Percentiles rank a stretch among this genome's conserved stretches.
Evolutionary conservation across 2,113 vertebrate species (phyloP).

Genomic region (Phalacrocorax pelagicus): DNA sequence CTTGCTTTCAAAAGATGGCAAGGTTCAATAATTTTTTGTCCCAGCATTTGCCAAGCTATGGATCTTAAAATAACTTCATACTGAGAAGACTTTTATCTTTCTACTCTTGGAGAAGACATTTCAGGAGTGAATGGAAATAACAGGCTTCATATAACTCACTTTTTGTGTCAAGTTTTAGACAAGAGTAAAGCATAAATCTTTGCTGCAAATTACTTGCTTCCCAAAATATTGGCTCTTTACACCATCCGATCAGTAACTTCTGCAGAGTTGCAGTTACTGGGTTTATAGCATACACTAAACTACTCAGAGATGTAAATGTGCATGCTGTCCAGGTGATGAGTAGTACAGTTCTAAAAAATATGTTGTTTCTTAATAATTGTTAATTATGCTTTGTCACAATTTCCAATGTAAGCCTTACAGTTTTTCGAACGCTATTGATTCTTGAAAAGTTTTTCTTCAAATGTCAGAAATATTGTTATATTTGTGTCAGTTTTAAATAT

Average conservation of each 20-base stretch:
- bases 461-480: neutral
- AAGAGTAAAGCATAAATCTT: neutral
- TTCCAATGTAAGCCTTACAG: neutral
- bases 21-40: neutral
- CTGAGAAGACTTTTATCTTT: neutral
- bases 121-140: neutral
- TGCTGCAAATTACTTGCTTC: neutral
- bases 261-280: neutral
- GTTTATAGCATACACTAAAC: neutral
- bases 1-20: neutral
- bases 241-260: neutral
- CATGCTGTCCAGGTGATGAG: neutral
- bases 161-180: neutral
- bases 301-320: neutral
- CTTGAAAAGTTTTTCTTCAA: neutral
- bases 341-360: neutral
- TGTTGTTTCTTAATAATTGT: neutral
- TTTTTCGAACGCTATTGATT: neutral
- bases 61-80: neutral
- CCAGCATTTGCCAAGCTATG: neutral
- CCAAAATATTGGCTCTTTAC: neutral
- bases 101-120: neutral
- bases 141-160: fast-evolving
- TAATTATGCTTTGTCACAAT: neutral
- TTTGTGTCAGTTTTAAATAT: neutral